These are phyloP conservation scores for Pyrrhia umbra DNA, from an alignment of 2,888 invertebrate species.

Conservation along the genomic window DNA sequence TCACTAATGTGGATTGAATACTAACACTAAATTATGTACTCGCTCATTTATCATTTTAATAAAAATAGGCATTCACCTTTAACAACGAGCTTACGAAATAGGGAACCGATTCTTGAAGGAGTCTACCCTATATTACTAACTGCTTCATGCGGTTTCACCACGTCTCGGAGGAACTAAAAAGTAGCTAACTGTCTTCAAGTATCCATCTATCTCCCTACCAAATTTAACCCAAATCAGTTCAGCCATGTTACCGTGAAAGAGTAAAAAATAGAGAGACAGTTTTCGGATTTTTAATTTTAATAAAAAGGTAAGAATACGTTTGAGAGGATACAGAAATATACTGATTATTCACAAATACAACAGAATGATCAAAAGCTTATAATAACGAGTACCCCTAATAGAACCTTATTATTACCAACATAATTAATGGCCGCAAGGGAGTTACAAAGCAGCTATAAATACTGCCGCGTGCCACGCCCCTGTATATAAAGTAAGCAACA, in stretches of 20 bases:
- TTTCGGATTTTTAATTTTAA: too few relatives aligned
- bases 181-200: too few relatives aligned
- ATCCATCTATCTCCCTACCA: too few relatives aligned
- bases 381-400: neutral
- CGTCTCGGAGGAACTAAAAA: too few relatives aligned
- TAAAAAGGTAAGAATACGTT: too few relatives aligned
- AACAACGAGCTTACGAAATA: conserved; percentile 1
- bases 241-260: too few relatives aligned
- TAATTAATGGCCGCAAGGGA: conserved; percentile 15
- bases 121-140: too few relatives aligned
- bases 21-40: conserved; percentile 30
- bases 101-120: too few relatives aligned
- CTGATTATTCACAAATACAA: neutral
- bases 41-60: conserved; percentile 30
- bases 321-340: too few relatives aligned
- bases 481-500: conserved; percentile 7
- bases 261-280: too few relatives aligned
- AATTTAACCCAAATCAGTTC: too few relatives aligned
- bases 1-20: conserved; percentile 36
- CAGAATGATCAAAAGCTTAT: neutral
- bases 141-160: neutral
- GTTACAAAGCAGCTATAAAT: conserved; percentile 22
- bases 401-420: conserved; percentile 10
- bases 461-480: conserved; percentile 13
- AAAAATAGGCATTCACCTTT: conserved; percentile 43